Base-by-base conservation (phyloP, 2,113 vertebrate genomes). In the Antennarius striatus region DNA sequence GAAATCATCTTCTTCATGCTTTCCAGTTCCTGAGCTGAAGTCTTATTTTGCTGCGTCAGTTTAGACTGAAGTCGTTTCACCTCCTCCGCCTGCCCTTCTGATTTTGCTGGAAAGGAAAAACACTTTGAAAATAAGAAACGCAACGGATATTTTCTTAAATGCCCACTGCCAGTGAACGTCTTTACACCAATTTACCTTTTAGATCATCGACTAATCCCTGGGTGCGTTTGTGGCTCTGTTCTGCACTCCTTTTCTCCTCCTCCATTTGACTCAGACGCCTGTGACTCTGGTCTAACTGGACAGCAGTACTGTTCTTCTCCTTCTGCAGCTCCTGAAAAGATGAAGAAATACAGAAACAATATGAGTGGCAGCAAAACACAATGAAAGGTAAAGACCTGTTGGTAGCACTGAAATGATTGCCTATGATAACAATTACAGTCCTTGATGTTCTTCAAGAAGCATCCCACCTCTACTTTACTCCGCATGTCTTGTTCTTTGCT, bases 131-230 rank as follows among this genome's bases (percentile, higher is more conserved):
- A 4, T 36, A n/a, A 30, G 2, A 52, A n/a, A 28, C 4, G 0
- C 50, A 71, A 43, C 53, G n/a, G 10, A 2, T 48, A 11, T 62
- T n/a, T 56, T 7, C 28, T 16, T 16, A 4, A 39, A 6, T 47
- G 16, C 3, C 8, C 2, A 3, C 22, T 30, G 4, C 0, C 1
- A 32, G 1, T 58, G 29, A 2, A 1, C 50, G 32, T 28, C 9
- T 4, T 40, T 22, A 15, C 12, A 39, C 7, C 3, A 13, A 50
- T 14, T 4, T 84, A 97, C 97, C 91, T 93, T 86, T 94, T 67
- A 97, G 78, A 63, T 96, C 94, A 75, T 96, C 95, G 2, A 89
- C 81, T 63, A 91, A 86, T 46, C 69, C 88, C 72, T 95, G 93
- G 58, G 85, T 95, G 74, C 93, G 89, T 54, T 91, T 93, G 70